Evolutionary conservation across 2,888 invertebrate genomes (phyloP).

Genomic region (Tetragonula carbonaria): DNA sequence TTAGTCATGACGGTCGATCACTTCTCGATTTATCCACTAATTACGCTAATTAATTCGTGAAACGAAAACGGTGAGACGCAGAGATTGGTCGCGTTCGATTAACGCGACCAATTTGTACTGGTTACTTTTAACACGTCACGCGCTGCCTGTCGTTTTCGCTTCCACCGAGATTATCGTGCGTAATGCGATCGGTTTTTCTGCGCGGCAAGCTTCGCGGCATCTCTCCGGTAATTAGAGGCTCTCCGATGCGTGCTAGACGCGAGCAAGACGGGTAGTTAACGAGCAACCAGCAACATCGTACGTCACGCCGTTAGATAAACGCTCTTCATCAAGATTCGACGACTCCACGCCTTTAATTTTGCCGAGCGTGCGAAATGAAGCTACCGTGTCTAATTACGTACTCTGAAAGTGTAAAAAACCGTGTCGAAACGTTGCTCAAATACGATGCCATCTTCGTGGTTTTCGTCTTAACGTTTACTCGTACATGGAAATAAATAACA

Average conservation of each 20-base stretch:
- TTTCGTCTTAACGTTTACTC: background rate
- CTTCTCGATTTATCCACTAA: constrained; percentile 48
- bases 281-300: constrained; percentile 9
- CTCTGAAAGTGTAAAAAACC: background rate
- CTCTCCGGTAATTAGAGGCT: constrained; percentile 42
- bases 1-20: constrained; percentile 52
- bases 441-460: background rate
- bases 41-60: constrained; percentile 55
- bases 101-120: constrained; percentile 40
- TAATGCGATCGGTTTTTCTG: constrained; percentile 54
- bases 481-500: background rate
- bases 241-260: constrained; percentile 27
- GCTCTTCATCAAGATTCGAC: constrained; percentile 35
- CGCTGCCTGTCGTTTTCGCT: constrained; percentile 35
- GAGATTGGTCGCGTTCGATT: constrained; percentile 17
- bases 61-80: background rate
- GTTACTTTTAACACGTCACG: constrained; percentile 35
- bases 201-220: constrained; percentile 24
- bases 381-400: constrained; percentile 13
- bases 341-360: constrained; percentile 5
- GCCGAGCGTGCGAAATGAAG: constrained; percentile 4
- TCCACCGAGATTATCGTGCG: constrained; percentile 42
- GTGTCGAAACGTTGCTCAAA: background rate
- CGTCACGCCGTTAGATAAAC: constrained; percentile 33
- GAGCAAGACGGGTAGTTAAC: constrained; percentile 35